Evolutionary conservation across 2,888 invertebrate genomes (phyloP).

Genomic region (Pilophorus perplexus): DNA sequence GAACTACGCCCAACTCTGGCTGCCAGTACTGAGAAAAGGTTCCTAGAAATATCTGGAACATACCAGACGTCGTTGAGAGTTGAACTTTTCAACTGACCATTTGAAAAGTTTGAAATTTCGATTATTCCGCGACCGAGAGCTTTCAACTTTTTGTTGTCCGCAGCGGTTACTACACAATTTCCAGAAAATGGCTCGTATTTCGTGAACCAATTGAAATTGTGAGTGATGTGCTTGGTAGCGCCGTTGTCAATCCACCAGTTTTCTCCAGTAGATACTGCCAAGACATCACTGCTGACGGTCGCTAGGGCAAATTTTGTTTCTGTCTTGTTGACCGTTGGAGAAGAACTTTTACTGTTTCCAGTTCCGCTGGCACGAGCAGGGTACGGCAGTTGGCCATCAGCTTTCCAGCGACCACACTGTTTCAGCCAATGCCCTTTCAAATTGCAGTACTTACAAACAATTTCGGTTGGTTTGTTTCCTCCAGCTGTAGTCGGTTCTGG

Average conservation of each 20-base stretch:
- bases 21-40: constrained; percentile 49
- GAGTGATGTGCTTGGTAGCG: constrained; percentile 1
- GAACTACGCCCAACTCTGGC: too few species aligned
- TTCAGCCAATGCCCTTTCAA: too few species aligned
- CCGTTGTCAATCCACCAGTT: neutral
- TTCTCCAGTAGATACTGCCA: neutral
- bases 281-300: neutral
- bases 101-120: constrained; percentile 10
- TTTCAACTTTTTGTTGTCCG: constrained; percentile 11
- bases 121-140: constrained; percentile 10
- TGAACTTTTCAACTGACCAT: too few species aligned
- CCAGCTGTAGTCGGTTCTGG: constrained; percentile 11
- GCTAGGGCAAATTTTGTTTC: constrained; percentile 9
- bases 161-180: constrained; percentile 20
- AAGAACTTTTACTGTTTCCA: constrained; percentile 4
- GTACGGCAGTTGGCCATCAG: constrained; percentile 38
- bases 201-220: too few species aligned
- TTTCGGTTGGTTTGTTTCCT: constrained; percentile 2
- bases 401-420: too few species aligned
- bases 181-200: constrained; percentile 21
- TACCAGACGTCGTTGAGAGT: constrained; percentile 46
- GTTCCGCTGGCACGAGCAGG: constrained; percentile 35
- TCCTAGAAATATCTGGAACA: constrained; percentile 49
- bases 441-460: constrained; percentile 40
- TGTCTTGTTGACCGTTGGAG: constrained; percentile 20